Percentiles rank a stretch among this genome's conserved stretches.
Evolutionary conservation across 2,797 vertebrate genomes (phyloP).

Genomic region (Cygnus olor): DNA sequence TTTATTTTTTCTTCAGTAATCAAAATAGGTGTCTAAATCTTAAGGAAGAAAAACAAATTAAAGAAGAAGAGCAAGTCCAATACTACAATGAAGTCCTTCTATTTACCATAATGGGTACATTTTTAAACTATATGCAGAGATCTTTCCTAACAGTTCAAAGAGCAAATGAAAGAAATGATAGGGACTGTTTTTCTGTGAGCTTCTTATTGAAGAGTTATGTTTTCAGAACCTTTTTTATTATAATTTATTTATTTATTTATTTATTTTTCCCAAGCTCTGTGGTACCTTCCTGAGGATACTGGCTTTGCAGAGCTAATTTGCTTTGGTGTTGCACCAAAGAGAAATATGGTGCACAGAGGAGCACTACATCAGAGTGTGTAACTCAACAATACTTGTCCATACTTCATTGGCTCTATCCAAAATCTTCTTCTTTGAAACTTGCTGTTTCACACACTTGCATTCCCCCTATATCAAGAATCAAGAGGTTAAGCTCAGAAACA

Average conservation of each 20-base stretch:
- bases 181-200: background rate
- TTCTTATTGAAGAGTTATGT: background rate
- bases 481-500: background rate
- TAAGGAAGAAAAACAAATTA: background rate
- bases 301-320: background rate
- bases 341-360: background rate
- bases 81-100: background rate
- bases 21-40: background rate
- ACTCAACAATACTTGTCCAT: background rate
- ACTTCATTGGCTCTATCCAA: background rate
- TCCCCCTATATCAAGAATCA: background rate
- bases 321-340: background rate
- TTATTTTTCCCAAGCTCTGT: background rate
- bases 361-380: background rate
- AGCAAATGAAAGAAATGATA: background rate
- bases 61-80: background rate
- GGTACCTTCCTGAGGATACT: background rate
- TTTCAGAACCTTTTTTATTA: background rate
- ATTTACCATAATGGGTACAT: background rate
- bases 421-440: background rate
- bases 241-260: too few relatives aligned
- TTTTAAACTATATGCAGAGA: background rate
- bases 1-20: background rate
- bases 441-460: rapidly evolving
- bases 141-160: background rate